Percentiles rank a stretch among this genome's conserved stretches.
phyloP scores from a whole-genome alignment of 2,113 vertebrate species.

The Dromas ardeola region DNA sequence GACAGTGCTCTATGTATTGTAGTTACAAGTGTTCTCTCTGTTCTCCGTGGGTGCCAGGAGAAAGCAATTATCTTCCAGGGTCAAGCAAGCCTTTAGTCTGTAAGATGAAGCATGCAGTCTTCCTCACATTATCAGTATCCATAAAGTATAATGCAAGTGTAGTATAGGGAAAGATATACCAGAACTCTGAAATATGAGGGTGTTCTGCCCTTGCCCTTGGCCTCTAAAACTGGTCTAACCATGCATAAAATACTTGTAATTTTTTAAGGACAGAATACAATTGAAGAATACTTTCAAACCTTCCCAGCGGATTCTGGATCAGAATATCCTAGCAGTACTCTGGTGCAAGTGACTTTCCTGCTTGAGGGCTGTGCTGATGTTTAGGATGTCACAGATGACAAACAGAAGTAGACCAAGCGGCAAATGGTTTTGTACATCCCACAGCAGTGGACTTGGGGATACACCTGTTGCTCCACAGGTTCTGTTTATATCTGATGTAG shows the following conservation, averaged over 20 bases:
- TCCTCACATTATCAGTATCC: neutral
- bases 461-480: neutral
- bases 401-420: neutral
- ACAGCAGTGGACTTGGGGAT: neutral
- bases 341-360: neutral
- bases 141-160: neutral
- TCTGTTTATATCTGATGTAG: neutral
- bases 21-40: neutral
- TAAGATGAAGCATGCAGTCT: neutral
- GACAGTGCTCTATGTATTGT: neutral
- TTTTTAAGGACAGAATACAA: neutral
- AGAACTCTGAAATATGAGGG: neutral
- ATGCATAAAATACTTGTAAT: neutral
- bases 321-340: neutral
- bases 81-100: neutral
- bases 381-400: neutral
- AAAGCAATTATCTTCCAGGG: neutral
- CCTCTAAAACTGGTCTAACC: neutral
- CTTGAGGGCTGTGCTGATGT: neutral
- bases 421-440: neutral
- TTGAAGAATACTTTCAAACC: neutral
- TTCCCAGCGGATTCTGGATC: neutral
- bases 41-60: neutral
- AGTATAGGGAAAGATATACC: neutral
- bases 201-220: neutral